Base-by-base conservation (phyloP, 2,888 invertebrate species). In the Molanna angustata region DNA sequence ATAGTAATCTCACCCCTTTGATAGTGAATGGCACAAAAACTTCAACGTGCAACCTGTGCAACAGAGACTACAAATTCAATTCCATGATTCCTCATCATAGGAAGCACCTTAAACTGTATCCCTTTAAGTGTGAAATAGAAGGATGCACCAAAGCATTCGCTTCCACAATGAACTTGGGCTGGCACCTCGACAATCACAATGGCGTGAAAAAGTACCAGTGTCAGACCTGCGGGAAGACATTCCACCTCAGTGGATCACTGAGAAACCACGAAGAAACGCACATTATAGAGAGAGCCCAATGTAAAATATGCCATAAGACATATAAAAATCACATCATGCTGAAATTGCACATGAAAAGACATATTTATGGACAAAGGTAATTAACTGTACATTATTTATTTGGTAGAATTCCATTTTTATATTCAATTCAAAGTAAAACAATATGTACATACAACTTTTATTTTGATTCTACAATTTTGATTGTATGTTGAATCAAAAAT, bases 181-280 rank as follows among this genome's bases (percentile, higher is more conserved):
- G 44, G 21, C 58, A 58, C 33, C 17, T 43, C 6, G 50, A 52
- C 20, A 39, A 49, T 7, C 58, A 58, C 20, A 46, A 39, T 2
- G 58, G 58, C 4, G 49, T 55, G 18, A 55, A 55, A 40, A 58
- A 58, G 20, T 58, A 55, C 17, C 58, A 58, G 43, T 58, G 58
- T 18, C 40, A 58, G 41, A 50, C 55, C 3, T 58, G 58, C 17
- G 58, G 58, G n/a, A 58, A 58, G 41, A 58, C 58, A 3, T 58
- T 58, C 32, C 42, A 49, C 9, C 41, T 58, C n/a, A 52, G 58
- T 13, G 49, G 58, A 18, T 58, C 58, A 1, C 33, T 58, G n/a
- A 46, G 39, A 22, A 58, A 55, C 37, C 58, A 58, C 39, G 58
- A 58, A 21, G 58, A 58, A 19, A 58, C 49, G 1, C 58, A 58